Base-by-base conservation (phyloP, 2,888 invertebrate genomes). In the Drosophila buzzatii region DNA sequence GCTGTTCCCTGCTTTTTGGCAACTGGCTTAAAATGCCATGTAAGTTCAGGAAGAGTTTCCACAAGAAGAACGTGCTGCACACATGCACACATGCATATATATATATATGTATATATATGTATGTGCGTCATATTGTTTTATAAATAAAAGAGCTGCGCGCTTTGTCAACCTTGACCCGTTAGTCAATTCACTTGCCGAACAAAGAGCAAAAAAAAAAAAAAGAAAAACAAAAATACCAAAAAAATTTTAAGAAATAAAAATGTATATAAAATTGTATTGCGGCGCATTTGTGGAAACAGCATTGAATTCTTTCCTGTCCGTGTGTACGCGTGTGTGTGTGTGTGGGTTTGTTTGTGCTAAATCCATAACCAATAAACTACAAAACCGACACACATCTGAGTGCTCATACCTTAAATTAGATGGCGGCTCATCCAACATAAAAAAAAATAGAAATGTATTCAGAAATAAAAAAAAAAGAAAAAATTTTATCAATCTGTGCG, bases 131-230 rank as follows among this genome's bases (percentile, higher is more conserved):
- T 65, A 65, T 69, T 49, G 42, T 27, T 61, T 68, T 73, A 73
- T 71, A 84, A 82, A 87, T 82, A 87, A 85, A 76, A 70, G 71
- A 73, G 75, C 60, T 80, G 71, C 77, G 77, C 80, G 73, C 69
- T 85, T 70, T 68, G 75, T 77, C 89, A 85, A 85, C 84, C 84
- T 85, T 85, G 84, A 85, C 84, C 84, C 73, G 73, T 57, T 79
- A 79, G 76, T 79, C 76, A 79, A 69, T 79, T 60, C 67, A 62
- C 53, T 79, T 49, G 61, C 59, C 49, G 44, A 61, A 66, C 67
- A 66, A 74, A 69, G 60, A 60, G 58, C 66, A 65, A 67, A 61
- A 57, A 68, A 49, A 52, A n/a, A 57, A 27, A 57, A 49, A 66
- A 57, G 47, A 66, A 14, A 57, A 31, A 52, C 39, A 69, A 14